A percentile compares a stretch with the other conserved stretches of the same genome.
phyloP scores from a whole-genome alignment of 2,797 vertebrate species.

The Geotrypetes seraphini region DNA sequence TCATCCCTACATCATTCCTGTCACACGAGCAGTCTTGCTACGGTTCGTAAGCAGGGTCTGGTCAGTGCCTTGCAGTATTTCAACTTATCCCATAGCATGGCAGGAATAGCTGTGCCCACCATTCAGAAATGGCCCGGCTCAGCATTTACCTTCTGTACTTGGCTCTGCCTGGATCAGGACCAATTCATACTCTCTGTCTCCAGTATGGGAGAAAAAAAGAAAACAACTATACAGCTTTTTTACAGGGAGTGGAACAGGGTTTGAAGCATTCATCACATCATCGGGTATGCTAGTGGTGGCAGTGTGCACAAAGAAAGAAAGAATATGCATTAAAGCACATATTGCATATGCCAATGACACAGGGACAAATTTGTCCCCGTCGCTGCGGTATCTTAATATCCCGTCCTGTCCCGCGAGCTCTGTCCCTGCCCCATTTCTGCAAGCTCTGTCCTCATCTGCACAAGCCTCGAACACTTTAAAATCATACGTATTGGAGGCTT shows the following conservation, averaged over 20 bases:
- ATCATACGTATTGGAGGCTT: no score
- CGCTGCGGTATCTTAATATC: no score
- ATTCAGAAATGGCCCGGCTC: conserved; percentile 85
- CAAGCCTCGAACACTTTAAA: no score
- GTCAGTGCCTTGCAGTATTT: conserved; percentile 93
- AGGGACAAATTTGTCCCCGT: no score
- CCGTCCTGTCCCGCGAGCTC: no score
- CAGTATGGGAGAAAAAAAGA: conserved; percentile 76
- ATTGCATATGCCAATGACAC: no score
- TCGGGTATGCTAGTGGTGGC: conserved; percentile 83
- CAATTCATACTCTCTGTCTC: conserved; percentile 49
- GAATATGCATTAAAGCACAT: no score
- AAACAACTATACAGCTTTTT: conserved; percentile 97
- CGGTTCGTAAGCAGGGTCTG: conserved; percentile 85
- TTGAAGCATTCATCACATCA: conserved; percentile 89
- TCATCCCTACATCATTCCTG: conserved; percentile 72
- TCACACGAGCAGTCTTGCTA: conserved; percentile 73
- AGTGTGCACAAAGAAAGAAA: conserved; percentile 91
- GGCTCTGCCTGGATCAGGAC: conserved; percentile 91
- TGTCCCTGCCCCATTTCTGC: no score
- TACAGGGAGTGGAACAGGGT: conserved; percentile 81
- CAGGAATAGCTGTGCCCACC: conserved; percentile 80
- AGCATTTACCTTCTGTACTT: conserved; percentile 84
- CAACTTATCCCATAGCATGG: conserved; percentile 84
- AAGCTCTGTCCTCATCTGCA: no score